These are phyloP conservation scores for Cephus runcator DNA, from an alignment of 2,888 invertebrate genomes.

Conservation along the genomic window DNA sequence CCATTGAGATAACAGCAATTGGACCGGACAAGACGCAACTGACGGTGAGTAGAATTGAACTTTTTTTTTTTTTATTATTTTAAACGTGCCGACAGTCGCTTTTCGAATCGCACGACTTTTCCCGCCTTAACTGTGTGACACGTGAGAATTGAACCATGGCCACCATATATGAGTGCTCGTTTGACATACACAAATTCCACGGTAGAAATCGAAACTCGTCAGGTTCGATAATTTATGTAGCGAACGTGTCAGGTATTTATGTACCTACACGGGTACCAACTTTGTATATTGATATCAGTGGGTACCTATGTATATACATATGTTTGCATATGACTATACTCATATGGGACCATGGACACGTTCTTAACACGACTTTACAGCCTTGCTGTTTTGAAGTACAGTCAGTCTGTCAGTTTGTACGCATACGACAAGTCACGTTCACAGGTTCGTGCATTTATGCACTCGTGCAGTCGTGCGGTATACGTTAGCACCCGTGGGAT, in stretches of 20 bases:
- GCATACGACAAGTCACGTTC: background rate
- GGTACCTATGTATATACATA: background rate
- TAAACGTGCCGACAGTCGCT: background rate
- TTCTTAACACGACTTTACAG: background rate
- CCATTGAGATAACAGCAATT: constrained; percentile 73
- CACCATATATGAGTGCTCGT: background rate
- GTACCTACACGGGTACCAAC: background rate
- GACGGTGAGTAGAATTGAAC: constrained; percentile 67
- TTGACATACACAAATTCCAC: constrained; percentile 1
- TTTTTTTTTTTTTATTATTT: no score
- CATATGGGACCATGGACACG: background rate
- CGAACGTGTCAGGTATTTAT: background rate
- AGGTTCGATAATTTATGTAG: constrained; percentile 4
- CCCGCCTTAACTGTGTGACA: background rate
- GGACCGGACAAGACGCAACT: constrained; percentile 75
- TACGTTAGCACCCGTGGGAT: background rate
- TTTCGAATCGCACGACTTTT: background rate
- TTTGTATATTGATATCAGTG: background rate
- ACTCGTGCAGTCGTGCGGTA: background rate
- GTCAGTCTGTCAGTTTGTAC: background rate
- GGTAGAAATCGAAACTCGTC: constrained; percentile 19
- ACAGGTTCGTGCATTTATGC: constrained; percentile 1
- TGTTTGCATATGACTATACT: background rate
- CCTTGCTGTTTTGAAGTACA: background rate
- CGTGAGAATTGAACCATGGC: background rate